These are phyloP conservation scores for Colletes gigas DNA, from an alignment of 1,140 invertebrate genomes.

Conservation along the genomic window DNA sequence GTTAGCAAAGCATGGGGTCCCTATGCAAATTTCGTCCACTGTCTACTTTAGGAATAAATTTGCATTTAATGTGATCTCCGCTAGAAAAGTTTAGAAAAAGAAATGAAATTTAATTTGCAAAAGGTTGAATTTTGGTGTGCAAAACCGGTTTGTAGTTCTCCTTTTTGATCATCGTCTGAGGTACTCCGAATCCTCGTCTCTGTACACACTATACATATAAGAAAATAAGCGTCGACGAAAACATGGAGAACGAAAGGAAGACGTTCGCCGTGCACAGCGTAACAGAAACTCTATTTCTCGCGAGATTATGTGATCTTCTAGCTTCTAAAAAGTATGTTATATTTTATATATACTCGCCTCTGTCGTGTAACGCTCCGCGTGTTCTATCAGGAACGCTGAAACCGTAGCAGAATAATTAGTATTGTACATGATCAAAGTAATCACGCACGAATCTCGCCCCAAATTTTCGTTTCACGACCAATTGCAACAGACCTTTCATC, in stretches of 20 bases:
- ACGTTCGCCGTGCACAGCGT: constrained; percentile 17
- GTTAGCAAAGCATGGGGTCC: too few species aligned
- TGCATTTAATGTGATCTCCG: too few species aligned
- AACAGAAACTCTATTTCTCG: constrained; percentile 25
- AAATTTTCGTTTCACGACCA: not conserved
- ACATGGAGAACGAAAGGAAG: not conserved
- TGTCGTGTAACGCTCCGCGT: not conserved
- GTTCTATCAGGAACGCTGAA: constrained; percentile 6
- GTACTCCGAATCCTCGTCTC: constrained; percentile 7
- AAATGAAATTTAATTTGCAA: too few species aligned
- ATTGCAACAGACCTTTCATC: constrained; percentile 8
- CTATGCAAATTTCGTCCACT: too few species aligned
- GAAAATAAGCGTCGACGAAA: not conserved
- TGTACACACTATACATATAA: not conserved
- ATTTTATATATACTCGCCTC: constrained; percentile 48
- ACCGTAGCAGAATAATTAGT: not conserved
- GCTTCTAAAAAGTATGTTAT: constrained; percentile 58
- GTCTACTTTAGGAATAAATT: too few species aligned
- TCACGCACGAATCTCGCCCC: not conserved
- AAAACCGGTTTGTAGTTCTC: too few species aligned
- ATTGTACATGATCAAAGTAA: not conserved
- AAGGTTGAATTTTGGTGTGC: too few species aligned
- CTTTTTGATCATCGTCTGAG: not conserved
- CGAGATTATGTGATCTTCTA: constrained; percentile 51
- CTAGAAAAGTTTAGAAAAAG: too few species aligned